Base-by-base conservation (phyloP, 1,140 invertebrate genomes). In the Caenorhabditis remanei region DNA sequence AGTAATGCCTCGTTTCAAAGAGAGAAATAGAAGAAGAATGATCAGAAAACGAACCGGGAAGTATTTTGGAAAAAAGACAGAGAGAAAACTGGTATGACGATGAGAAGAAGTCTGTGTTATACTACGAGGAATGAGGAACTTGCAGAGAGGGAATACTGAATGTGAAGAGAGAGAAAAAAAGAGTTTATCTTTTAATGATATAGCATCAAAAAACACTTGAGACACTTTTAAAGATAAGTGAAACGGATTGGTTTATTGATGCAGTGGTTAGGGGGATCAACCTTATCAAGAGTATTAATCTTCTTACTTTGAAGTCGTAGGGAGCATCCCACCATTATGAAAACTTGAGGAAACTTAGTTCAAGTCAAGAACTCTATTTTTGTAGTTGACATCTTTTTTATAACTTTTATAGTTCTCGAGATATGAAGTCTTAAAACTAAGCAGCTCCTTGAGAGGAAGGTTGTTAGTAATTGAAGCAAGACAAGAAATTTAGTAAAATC, bases 41-140 rank as follows among this genome's bases (percentile, higher is more conserved):
- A 79, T 79, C 71, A 79, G 71, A 79, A 79, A 79, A 24, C 71
- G 71, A 79, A 79, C 71, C 71, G 71, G 71, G 71, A 79, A 79
- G 71, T 79, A 14, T 50, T 79, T 79, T 48, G 46, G 71, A 43
- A 53, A n/a, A 79, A 11, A 79, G n/a, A n/a, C n/a, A n/a, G n/a
- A 53, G 11, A 50, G 2, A 48, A 3, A 79, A 79, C 71, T 79
- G 46, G 71, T 79, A 79, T 32, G 71, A 79, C 21, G 46, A 79
- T 32, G 8, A 46, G 43, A 48, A 71, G 41, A 71, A 41, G 21
- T 19, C 46, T 24, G 3, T 43, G 21, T 79, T 24, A 46, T 24
- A 32, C n/a, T 50, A 32, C 14, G 16, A 79, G 46, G 14, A 16
- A 24, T 41, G 71, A 21, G 71, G 71, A 41, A 43, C 32, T 41